Base-by-base conservation (phyloP, 2,888 invertebrate genomes). In the Trichopoda pennipes region DNA sequence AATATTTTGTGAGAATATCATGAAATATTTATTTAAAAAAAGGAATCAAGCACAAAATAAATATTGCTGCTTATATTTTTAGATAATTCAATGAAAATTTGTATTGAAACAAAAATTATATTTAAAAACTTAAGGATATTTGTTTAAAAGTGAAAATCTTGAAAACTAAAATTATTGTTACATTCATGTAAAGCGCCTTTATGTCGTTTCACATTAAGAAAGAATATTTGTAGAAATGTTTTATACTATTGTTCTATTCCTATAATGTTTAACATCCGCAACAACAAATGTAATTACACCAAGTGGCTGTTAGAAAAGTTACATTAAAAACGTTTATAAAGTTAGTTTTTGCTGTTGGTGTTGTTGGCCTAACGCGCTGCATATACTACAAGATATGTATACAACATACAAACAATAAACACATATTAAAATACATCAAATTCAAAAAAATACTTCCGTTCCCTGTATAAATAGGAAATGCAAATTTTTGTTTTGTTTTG, bases 231-330 rank as follows among this genome's bases (percentile, higher is more conserved):
- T 49, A 2, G 16, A 66, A 58, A 58, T 51, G 55, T 28, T 74
- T 63, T 60, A 75, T 35, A 66, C 53, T 49, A 56, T 64, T 56
- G 35, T 28, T 17, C 19, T 64, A 56, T 77, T 28, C 56, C 56
- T 58, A 16, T 73, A 69, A 81, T 81, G 77, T 81, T 80, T 80
- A 68, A 80, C 82, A 80, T 82, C 82, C 82, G 82, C 82, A 76
- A 82, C 79, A 58, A 75, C 79, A 75, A 81, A 77, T 79, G 78
- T 84, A 84, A 84, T 84, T 84, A 84, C 76, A 73, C 64, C 84
- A 84, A 84, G 81, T 84, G 81, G 81, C 81, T 81, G 82, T 76
- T 82, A 80, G 80, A 82, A 76, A 72, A 76, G 80, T 82, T 80
- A 76, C 80, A 80, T 82, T 79, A 63, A 68, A 82, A 82, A 72